These are phyloP conservation scores for Cataglyphis cursor DNA, from an alignment of 2,888 invertebrate genomes.

Conservation along the genomic window DNA sequence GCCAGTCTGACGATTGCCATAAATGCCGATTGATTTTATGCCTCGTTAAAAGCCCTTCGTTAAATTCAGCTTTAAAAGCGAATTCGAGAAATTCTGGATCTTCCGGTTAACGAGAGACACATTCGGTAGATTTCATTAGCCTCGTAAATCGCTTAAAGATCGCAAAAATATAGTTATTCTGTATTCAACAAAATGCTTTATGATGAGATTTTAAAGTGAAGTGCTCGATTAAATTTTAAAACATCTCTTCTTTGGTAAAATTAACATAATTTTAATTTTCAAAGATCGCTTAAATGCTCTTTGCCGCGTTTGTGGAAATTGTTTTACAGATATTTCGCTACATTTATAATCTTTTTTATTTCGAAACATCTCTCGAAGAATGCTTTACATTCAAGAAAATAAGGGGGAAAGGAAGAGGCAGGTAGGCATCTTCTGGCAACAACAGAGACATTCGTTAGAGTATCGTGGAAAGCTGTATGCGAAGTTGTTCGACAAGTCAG, in stretches of 20 bases:
- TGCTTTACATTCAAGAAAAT: not conserved
- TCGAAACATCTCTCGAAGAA: not conserved
- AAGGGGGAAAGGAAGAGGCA: not conserved
- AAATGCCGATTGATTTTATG: constrained; percentile 41
- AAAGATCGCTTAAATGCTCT: not conserved
- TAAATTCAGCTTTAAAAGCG: constrained; percentile 42
- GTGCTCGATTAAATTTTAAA: constrained; percentile 16
- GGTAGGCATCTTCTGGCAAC: not conserved
- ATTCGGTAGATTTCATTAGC: constrained; percentile 7
- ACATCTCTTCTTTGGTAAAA: constrained; percentile 3
- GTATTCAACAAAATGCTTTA: constrained; percentile 22
- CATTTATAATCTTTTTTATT: constrained; percentile 12
- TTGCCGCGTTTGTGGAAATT: not conserved
- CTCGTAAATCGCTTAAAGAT: not conserved
- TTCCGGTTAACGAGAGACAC: not conserved
- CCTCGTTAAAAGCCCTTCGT: constrained; percentile 44
- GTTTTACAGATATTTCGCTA: not conserved
- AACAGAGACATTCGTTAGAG: constrained; percentile 48
- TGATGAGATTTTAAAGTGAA: constrained; percentile 28
- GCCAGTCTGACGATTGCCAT: not conserved
- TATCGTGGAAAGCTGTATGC: constrained; percentile 13
- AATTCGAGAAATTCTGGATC: not conserved
- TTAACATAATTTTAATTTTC: constrained; percentile 34
- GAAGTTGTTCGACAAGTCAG: constrained; percentile 55
- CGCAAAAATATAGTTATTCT: not conserved